Conservation (phyloP, 2,888 invertebrate genomes). For the Erebia epiphron region DNA sequence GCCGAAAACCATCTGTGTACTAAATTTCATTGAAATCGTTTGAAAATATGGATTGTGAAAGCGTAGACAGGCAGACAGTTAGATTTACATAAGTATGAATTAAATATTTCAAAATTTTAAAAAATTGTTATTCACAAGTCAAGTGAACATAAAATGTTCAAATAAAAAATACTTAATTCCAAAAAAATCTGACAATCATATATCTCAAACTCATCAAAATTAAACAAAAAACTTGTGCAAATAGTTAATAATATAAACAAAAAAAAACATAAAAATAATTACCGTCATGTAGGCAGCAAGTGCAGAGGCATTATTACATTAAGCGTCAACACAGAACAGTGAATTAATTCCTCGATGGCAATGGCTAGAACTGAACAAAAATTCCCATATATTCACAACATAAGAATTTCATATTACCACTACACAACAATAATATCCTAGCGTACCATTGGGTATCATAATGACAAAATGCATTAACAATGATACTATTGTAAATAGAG, state of each 20-base stretch:
- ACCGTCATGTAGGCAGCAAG: constrained; percentile 36
- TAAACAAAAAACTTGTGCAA: neutral
- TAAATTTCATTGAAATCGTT: too few relatives aligned
- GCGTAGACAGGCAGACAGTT: too few relatives aligned
- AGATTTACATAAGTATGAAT: too few relatives aligned
- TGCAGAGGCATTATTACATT: constrained; percentile 37
- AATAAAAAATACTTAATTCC: too few relatives aligned
- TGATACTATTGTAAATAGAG: neutral
- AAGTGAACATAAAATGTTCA: too few relatives aligned
- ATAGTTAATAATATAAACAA: constrained; percentile 14
- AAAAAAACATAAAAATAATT: constrained; percentile 34
- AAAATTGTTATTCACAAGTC: too few relatives aligned
- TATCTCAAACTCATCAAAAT: neutral
- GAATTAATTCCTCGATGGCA: constrained; percentile 25
- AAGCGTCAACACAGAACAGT: constrained; percentile 39
- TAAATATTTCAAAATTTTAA: too few relatives aligned
- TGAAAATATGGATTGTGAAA: too few relatives aligned
- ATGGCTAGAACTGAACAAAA: constrained; percentile 21
- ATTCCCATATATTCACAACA: constrained; percentile 5
- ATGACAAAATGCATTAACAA: neutral
- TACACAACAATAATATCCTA: neutral
- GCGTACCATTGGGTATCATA: too few relatives aligned
- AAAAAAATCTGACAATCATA: neutral
- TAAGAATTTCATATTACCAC: neutral
- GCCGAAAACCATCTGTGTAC: too few relatives aligned